Percentiles rank a stretch among this genome's conserved stretches.
These are phyloP conservation scores for Sclerodermus sp. DNA, from an alignment of 2,888 invertebrate species.

Conservation along the genomic window DNA sequence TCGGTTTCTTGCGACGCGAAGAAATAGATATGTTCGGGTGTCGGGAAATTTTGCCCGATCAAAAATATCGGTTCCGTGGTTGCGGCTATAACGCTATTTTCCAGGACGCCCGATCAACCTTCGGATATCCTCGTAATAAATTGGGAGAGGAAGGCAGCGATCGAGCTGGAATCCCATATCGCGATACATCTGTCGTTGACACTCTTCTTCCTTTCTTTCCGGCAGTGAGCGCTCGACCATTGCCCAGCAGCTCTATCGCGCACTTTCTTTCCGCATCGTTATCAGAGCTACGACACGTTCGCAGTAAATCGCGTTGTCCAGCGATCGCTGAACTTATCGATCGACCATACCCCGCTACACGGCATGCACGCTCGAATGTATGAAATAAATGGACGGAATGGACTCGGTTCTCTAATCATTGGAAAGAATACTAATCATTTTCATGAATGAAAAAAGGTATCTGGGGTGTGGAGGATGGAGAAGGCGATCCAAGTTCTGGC, in stretches of 20 bases:
- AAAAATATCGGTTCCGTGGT: conserved; percentile 4
- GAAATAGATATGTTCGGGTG: background rate
- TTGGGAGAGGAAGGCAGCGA: conserved; percentile 13
- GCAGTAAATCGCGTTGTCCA: too few species aligned
- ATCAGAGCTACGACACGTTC: conserved; percentile 31
- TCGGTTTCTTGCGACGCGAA: background rate
- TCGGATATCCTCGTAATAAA: conserved; percentile 6
- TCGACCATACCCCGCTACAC: too few species aligned
- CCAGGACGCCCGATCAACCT: conserved; percentile 1
- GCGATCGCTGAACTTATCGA: too few species aligned
- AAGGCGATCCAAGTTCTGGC: too few species aligned
- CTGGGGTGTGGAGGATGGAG: too few species aligned
- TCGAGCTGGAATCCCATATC: conserved; percentile 25
- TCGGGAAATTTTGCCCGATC: conserved; percentile 12
- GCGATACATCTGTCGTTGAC: conserved; percentile 20
- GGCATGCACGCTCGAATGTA: too few species aligned
- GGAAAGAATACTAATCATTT: too few species aligned
- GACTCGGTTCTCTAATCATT: too few species aligned
- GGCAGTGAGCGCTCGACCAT: background rate
- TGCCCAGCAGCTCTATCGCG: background rate
- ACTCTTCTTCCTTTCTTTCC: conserved; percentile 6
- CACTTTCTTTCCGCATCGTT: conserved; percentile 27
- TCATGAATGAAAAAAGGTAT: too few species aligned
- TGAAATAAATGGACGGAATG: too few species aligned
- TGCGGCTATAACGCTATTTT: conserved; percentile 14